Percentiles rank a stretch among this genome's conserved stretches.
Conservation (phyloP, 1,140 invertebrate species). For the Ptiloglossa arizonensis region DNA sequence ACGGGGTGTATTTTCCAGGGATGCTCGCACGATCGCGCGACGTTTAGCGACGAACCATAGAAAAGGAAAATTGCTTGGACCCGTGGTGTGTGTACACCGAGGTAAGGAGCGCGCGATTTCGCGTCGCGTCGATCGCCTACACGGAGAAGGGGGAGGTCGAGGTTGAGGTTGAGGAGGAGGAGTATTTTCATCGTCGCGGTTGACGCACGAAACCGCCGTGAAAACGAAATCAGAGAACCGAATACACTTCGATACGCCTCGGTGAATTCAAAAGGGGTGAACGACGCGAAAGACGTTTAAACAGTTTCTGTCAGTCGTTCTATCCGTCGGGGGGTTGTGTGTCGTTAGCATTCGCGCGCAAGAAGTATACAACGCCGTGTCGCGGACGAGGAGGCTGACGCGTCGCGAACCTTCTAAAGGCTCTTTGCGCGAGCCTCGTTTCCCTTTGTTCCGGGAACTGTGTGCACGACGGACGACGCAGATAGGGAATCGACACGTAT, state of each 20-base stretch:
- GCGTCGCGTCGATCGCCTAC: too few relatives aligned
- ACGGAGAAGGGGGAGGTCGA: too few relatives aligned
- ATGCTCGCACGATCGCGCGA: not conserved
- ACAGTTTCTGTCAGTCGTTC: slow-evolving; percentile 4
- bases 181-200: too few relatives aligned
- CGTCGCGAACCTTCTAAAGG: slow-evolving; percentile 17
- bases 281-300: too few relatives aligned
- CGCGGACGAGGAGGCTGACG: slow-evolving; percentile 31
- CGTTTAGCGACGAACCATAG: not conserved
- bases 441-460: slow-evolving; percentile 6
- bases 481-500: slow-evolving; percentile 11
- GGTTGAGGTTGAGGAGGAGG: too few relatives aligned
- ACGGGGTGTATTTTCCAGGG: not conserved
- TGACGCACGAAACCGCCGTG: not conserved
- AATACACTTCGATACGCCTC: too few relatives aligned
- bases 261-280: too few relatives aligned
- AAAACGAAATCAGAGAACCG: slow-evolving; percentile 1
- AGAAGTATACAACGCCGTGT: slow-evolving; percentile 20
- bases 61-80: not conserved
- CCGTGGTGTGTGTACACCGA: too few relatives aligned
- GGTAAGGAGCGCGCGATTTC: too few relatives aligned
- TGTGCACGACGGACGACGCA: not conserved
- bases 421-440: not conserved
- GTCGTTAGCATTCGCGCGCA: slow-evolving; percentile 9
- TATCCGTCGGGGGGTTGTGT: slow-evolving; percentile 35